Conservation (phyloP, 1,140 invertebrate genomes). For the Tetramorium parvispinum region DNA sequence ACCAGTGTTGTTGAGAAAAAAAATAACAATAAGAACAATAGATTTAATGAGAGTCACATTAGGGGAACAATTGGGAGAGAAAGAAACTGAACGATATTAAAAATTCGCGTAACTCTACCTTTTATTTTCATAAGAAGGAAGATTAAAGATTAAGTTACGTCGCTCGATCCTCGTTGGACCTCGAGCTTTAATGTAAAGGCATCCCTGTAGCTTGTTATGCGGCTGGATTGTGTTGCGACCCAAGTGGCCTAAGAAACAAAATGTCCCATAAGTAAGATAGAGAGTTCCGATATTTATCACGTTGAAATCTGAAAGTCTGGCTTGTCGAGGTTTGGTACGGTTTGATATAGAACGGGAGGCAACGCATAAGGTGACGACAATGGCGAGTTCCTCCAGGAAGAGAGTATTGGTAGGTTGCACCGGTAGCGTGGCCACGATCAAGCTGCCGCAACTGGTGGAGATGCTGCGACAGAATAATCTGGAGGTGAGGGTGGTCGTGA, state of each 20-base stretch:
- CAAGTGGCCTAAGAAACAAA: constrained; percentile 44
- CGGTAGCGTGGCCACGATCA: constrained; percentile 96
- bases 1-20: not conserved
- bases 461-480: constrained; percentile 85
- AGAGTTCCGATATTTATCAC: constrained; percentile 42
- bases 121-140: constrained; percentile 13
- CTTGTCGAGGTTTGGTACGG: not conserved
- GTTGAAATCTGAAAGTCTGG: constrained; percentile 12
- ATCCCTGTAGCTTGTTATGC: constrained; percentile 22
- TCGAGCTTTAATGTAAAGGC: constrained; percentile 37
- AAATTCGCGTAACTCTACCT: not conserved
- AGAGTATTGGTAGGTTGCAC: constrained; percentile 93
- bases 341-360: not conserved
- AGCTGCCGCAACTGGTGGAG: constrained; percentile 90
- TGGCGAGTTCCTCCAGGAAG: constrained; percentile 78
- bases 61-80: not conserved
- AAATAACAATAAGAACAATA: not conserved
- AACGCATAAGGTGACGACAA: constrained; percentile 40
- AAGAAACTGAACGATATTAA: constrained; percentile 21
- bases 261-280: constrained; percentile 17
- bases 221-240: constrained; percentile 28
- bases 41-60: not conserved
- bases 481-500: constrained; percentile 92
- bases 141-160: constrained; percentile 12
- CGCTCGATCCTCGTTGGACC: not conserved